Evolutionary conservation across 2,113 vertebrate species (phyloP).

Genomic region (Paradoxurus hermaphroditus): DNA sequence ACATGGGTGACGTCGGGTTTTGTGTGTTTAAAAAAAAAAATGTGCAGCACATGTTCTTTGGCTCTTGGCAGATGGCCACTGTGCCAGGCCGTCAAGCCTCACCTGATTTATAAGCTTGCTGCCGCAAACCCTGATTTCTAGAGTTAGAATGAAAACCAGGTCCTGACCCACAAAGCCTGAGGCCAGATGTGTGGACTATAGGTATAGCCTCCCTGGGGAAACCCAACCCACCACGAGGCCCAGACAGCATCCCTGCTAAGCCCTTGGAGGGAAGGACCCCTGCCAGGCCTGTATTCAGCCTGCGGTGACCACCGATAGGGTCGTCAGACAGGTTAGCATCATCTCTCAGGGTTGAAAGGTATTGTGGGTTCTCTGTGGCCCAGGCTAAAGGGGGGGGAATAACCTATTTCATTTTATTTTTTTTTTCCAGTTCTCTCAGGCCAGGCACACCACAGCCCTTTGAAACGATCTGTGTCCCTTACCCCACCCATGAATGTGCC

Average conservation of each 20-base stretch:
- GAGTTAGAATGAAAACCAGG: constrained; percentile 11
- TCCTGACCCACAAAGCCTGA: not conserved
- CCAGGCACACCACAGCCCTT: constrained; percentile 96
- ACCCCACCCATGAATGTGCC: constrained; percentile 98
- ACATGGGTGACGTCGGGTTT: not conserved
- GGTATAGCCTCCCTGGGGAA: not conserved
- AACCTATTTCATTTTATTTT: constrained; percentile 86
- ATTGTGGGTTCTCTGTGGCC: constrained; percentile 78
- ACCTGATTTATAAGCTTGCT: not conserved
- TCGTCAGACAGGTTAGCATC: not conserved
- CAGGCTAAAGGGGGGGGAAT: constrained; percentile 80
- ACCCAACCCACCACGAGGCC: not conserved
- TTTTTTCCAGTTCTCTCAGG: constrained; percentile 92
- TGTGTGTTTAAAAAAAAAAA: not conserved
- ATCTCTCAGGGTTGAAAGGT: constrained; percentile 57
- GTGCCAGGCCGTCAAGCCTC: not conserved
- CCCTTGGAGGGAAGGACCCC: not conserved
- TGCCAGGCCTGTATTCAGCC: not conserved
- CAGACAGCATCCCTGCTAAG: not conserved
- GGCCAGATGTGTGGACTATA: not conserved
- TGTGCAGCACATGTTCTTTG: not conserved
- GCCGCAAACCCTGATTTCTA: not conserved
- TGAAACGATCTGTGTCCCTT: constrained; percentile 99
- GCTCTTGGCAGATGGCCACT: not conserved
- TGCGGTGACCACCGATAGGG: not conserved